Evolutionary conservation across 2,888 invertebrate species (phyloP), one percentile per base, ranked within the genome.

Genomic region (Harmothoe impar): DNA sequence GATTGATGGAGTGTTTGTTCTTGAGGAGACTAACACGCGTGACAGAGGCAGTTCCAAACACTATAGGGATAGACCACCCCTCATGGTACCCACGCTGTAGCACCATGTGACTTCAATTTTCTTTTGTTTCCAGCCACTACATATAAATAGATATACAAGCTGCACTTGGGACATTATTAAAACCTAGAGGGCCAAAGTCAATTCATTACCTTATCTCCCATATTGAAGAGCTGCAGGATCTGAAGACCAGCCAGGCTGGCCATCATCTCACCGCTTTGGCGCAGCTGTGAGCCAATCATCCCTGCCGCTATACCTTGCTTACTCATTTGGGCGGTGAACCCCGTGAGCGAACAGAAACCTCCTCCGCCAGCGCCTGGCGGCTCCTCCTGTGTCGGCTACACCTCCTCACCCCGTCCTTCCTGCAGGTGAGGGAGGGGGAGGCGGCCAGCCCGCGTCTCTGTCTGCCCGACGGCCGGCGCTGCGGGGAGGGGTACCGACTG

Each of bases 181-280:
- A 43, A 43, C 5, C 5, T 43, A 43, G n/a, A 62, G 23, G 7
- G 15, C 62, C 3, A 62, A n/a, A n/a, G 20, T 20, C 3, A 62
- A 62, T 43, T 7, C 62, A 7, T 81, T 81, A 81, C 81, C 81
- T 81, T 81, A 12, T 81, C 81, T 25, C 81, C 81, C 56, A 86
- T 25, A 29, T 56, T 86, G 86, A 86, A 86, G 86, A 86, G 52
- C 25, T 52, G 29, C 52, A 86, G 3, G 52, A 86, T 52, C 54
- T 56, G 54, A 29, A 86, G 56, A 15, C 86, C 86, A 54, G 86
- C 86, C 52, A 86, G 86, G 29, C 86, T 86, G 25, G 86, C 86
- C 86, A 86, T 29, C 86, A 86, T 25, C 86, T 86, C 86, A 52
- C 86, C 86, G 25, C 86, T 86, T 10, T 52, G 54, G 29, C 86